Conservation (phyloP, 2,888 invertebrate genomes). For the Clivina fossor region DNA sequence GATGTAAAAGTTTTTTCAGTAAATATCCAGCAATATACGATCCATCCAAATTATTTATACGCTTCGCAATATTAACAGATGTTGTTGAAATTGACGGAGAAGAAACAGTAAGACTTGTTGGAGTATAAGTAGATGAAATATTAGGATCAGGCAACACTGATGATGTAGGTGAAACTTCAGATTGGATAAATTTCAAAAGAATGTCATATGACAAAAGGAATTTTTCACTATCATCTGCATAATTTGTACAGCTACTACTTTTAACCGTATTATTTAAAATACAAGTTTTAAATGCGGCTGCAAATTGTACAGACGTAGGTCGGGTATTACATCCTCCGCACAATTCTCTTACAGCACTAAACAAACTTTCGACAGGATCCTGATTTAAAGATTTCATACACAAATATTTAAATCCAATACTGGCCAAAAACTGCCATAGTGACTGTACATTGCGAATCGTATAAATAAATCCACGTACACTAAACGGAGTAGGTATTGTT, state of each 20-base stretch:
- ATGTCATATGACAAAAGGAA: neutral
- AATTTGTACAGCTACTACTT: neutral
- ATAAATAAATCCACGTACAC: neutral
- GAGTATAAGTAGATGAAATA: neutral
- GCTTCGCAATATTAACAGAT: too few relatives aligned
- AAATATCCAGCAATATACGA: neutral
- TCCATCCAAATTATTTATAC: neutral
- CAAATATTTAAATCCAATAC: conserved; percentile 3
- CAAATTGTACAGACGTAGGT: too few relatives aligned
- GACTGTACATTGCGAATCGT: neutral
- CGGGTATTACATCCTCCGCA: too few relatives aligned
- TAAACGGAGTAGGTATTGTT: neutral
- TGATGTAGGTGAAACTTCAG: neutral
- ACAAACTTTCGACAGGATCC: neutral
- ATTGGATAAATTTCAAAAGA: neutral
- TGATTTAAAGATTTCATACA: neutral
- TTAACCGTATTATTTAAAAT: neutral
- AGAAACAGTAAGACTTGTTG: too few relatives aligned
- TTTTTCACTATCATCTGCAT: neutral
- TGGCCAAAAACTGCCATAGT: neutral
- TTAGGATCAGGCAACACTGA: neutral
- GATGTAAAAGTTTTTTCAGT: conserved; percentile 1
- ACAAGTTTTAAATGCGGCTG: neutral
- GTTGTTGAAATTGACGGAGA: too few relatives aligned
- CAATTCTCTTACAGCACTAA: neutral